These are phyloP conservation scores for Himalopsyche phryganea DNA, from an alignment of 1,140 invertebrate species.

Conservation along the genomic window DNA sequence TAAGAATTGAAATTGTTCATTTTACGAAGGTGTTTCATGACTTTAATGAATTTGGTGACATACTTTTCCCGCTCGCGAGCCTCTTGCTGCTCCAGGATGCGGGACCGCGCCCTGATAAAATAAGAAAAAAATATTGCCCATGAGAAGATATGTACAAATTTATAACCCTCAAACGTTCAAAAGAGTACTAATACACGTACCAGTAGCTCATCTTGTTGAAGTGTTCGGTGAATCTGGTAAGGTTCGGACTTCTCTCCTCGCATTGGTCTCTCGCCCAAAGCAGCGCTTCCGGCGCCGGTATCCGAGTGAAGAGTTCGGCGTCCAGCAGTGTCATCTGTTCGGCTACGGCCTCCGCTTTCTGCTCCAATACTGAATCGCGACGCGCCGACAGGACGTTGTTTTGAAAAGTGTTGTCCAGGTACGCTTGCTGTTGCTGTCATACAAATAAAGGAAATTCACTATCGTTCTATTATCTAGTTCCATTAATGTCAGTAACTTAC, in stretches of 20 bases:
- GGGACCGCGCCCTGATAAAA: constrained; percentile 62
- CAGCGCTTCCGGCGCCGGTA: constrained; percentile 95
- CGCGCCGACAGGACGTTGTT: constrained; percentile 54
- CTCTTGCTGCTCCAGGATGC: constrained; percentile 66
- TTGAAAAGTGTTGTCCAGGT: constrained; percentile 27
- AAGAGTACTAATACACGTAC: constrained; percentile 45
- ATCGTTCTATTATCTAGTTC: no score
- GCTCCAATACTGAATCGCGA: constrained; percentile 77
- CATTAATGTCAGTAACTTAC: no score
- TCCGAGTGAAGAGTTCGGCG: constrained; percentile 91
- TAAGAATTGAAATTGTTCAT: constrained; percentile 99
- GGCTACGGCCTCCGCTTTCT: constrained; percentile 81
- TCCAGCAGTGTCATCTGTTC: constrained; percentile 98
- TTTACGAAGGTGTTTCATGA: constrained; percentile 96
- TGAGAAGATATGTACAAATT: no score
- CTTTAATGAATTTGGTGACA: constrained; percentile 96
- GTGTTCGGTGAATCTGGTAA: constrained; percentile 96
- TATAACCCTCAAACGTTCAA: neutral
- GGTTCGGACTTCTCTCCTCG: constrained; percentile 93
- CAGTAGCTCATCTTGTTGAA: constrained; percentile 99
- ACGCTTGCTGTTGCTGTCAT: constrained; percentile 20
- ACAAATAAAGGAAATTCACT: neutral
- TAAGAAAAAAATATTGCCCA: constrained; percentile 4
- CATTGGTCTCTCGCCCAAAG: constrained; percentile 97
- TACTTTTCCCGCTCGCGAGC: constrained; percentile 94